phyloP scores from a whole-genome alignment of 2,797 vertebrate species.

The Sarcophilus harrisii region DNA sequence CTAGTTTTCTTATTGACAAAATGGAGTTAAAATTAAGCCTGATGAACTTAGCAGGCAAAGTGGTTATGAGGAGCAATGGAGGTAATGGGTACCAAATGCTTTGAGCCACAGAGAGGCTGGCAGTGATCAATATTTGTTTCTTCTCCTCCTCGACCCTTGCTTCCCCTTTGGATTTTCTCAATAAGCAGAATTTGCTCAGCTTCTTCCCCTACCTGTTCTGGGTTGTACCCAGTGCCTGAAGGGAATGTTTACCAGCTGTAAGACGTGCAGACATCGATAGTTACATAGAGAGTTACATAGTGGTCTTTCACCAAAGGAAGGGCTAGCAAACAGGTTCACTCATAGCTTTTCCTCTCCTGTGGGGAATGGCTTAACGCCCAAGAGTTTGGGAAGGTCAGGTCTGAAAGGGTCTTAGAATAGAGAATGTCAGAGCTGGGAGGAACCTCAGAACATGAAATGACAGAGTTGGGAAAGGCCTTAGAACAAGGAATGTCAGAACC shows the following conservation, averaged over 20 bases:
- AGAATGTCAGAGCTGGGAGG: too few relatives aligned
- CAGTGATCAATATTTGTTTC: not conserved
- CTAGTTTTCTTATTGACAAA: not conserved
- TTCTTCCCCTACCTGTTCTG: not conserved
- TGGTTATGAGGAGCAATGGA: not conserved
- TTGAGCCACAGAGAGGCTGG: not conserved
- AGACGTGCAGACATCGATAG: not conserved
- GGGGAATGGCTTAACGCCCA: not conserved
- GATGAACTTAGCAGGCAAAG: not conserved
- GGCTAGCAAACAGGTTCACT: not conserved
- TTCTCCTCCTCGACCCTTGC: not conserved
- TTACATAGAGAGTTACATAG: not conserved
- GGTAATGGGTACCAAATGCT: not conserved
- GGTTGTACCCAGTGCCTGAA: not conserved
- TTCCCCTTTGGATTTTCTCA: not conserved
- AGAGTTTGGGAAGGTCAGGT: not conserved
- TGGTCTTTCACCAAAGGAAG: not conserved
- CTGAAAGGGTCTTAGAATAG: too few relatives aligned
- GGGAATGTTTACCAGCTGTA: not conserved
- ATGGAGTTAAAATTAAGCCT: not conserved
- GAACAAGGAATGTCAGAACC: not conserved
- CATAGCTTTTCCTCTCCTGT: not conserved
- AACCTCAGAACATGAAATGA: too few relatives aligned
- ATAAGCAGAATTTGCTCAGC: not conserved
- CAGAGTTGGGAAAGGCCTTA: too few relatives aligned